A percentile compares a stretch with the other conserved stretches of the same genome.
Conservation (phyloP, 2,888 invertebrate genomes). For the Leptinotarsa peninsularis region DNA sequence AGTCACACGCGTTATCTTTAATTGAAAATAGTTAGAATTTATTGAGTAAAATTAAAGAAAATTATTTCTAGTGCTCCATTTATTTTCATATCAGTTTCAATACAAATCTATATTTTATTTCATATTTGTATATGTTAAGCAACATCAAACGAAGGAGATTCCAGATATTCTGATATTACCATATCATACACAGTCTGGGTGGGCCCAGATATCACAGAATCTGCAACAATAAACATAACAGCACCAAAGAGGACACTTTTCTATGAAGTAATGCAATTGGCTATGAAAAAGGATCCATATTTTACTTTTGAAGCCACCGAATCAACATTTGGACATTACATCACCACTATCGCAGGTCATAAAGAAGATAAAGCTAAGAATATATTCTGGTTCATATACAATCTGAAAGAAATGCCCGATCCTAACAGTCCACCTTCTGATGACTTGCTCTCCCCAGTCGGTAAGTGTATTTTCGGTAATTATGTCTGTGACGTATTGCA, state of each 20-base stretch:
- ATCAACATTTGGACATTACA: constrained; percentile 24
- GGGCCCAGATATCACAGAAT: background rate
- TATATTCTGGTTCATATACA: constrained; percentile 31
- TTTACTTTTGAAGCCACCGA: constrained; percentile 25
- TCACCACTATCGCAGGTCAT: constrained; percentile 24
- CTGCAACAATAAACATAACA: constrained; percentile 22
- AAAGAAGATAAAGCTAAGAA: constrained; percentile 8
- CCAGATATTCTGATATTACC: background rate
- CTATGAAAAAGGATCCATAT: constrained; percentile 17
- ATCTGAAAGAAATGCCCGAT: constrained; percentile 24
- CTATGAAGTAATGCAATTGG: constrained; percentile 28
- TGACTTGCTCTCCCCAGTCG: constrained; percentile 24
- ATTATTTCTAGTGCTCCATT: too few species aligned
- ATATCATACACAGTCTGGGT: constrained; percentile 30
- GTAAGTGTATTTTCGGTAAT: constrained; percentile 17
- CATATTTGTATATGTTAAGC: background rate
- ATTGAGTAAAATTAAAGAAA: too few species aligned
- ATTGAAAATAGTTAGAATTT: too few species aligned
- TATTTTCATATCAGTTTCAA: too few species aligned
- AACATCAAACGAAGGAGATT: background rate
- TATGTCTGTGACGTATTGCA: too few species aligned
- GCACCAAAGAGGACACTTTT: constrained; percentile 20
- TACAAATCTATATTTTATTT: background rate
- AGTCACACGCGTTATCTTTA: too few species aligned
- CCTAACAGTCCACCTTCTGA: constrained; percentile 16